These are phyloP conservation scores for Ectobius pallidus DNA, from an alignment of 2,888 invertebrate species.

Conservation along the genomic window DNA sequence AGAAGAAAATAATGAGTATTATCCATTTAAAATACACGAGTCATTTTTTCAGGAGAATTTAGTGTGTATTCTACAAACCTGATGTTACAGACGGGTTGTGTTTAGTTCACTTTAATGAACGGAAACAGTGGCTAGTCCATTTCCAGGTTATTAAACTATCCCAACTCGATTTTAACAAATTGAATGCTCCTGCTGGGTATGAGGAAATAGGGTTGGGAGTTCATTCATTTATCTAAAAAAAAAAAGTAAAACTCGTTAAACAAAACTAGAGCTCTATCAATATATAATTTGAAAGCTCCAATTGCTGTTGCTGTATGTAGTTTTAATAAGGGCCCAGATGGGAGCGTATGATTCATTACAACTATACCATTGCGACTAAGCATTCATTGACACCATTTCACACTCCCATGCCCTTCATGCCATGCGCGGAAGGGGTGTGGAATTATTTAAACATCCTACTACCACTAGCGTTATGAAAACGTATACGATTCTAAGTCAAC, in stretches of 20 bases:
- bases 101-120: not conserved
- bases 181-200: not conserved
- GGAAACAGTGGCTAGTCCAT: not conserved
- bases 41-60: too few relatives aligned
- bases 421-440: not conserved
- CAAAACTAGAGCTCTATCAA: not conserved
- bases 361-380: not conserved
- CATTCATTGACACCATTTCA: not conserved
- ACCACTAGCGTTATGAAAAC: not conserved
- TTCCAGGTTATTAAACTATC: not conserved
- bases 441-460: constrained; percentile 8
- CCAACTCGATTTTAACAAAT: not conserved
- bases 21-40: too few relatives aligned
- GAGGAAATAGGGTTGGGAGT: not conserved
- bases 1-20: too few relatives aligned
- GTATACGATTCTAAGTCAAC: constrained; percentile 7
- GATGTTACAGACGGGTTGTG: not conserved
- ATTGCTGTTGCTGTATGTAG: not conserved
- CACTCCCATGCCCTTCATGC: not conserved
- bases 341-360: not conserved
- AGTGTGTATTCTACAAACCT: too few relatives aligned
- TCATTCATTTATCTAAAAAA: not conserved
- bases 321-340: not conserved
- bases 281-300: not conserved
- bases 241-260: not conserved